A percentile compares a stretch with the other conserved stretches of the same genome.
phyloP scores from a whole-genome alignment of 1,140 invertebrate species.

The Andricus grossulariae region DNA sequence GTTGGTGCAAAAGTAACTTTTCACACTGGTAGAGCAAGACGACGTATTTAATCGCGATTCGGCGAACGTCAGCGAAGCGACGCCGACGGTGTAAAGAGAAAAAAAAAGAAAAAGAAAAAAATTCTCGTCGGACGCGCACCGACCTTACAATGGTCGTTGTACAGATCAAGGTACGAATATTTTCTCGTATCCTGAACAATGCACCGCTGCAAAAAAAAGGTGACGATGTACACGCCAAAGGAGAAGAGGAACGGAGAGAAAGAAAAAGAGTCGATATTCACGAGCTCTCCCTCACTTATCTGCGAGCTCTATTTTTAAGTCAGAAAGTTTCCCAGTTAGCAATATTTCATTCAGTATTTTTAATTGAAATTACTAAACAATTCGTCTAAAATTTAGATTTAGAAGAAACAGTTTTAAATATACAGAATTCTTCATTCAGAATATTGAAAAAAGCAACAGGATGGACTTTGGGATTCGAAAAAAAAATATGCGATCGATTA shows the following conservation, averaged over 20 bases:
- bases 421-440: too few species aligned
- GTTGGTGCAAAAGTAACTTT: background rate
- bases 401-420: too few species aligned
- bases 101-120: conserved; percentile 35
- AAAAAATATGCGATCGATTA: background rate
- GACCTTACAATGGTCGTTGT: conserved; percentile 53
- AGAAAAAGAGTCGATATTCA: conserved; percentile 41
- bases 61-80: conserved; percentile 48
- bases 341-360: background rate
- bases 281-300: conserved; percentile 34
- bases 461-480: too few species aligned
- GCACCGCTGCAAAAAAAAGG: conserved; percentile 38
- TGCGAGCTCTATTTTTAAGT: background rate
- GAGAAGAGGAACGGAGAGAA: conserved; percentile 32
- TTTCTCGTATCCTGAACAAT: conserved; percentile 39
- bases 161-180: conserved; percentile 48
- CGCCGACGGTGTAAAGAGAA: conserved; percentile 8
- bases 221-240: conserved; percentile 22
- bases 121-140: conserved; percentile 42
- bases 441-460: too few species aligned
- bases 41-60: conserved; percentile 37
- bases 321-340: too few species aligned
- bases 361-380: background rate
- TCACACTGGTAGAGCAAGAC: conserved; percentile 5
- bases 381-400: background rate